phyloP scores from a whole-genome alignment of 2,888 invertebrate genomes.

The Scaptomyza cyrtandrae region DNA sequence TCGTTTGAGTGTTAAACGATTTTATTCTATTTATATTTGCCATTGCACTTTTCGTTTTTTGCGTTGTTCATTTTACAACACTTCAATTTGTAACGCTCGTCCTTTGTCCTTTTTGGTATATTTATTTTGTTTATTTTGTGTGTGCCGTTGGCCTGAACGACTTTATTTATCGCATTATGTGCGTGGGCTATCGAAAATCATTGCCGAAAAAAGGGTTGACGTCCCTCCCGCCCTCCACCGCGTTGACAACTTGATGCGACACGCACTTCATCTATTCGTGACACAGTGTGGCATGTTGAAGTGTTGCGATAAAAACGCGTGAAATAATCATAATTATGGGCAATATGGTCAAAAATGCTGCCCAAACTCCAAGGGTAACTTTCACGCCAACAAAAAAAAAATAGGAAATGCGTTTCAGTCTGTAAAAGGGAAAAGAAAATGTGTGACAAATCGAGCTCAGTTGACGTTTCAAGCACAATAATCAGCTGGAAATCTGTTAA shows the following conservation, averaged over 20 bases:
- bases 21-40: conserved; percentile 70
- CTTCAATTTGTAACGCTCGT: conserved; percentile 61
- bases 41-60: conserved; percentile 59
- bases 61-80: conserved; percentile 59
- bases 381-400: conserved; percentile 2
- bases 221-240: conserved; percentile 2
- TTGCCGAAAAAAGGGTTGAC: conserved; percentile 57
- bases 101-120: conserved; percentile 24
- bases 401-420: background rate
- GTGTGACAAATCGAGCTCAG: conserved; percentile 15
- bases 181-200: conserved; percentile 45
- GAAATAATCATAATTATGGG: conserved; percentile 59
- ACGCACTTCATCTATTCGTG: conserved; percentile 28
- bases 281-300: conserved; percentile 4
- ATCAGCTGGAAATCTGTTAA: conserved; percentile 15
- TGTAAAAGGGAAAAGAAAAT: conserved; percentile 1
- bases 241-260: conserved; percentile 54
- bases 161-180: conserved; percentile 67
- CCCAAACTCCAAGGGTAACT: conserved; percentile 24
- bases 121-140: conserved; percentile 10
- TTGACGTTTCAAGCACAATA: conserved; percentile 2
- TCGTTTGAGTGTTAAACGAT: conserved; percentile 70
- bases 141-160: conserved; percentile 37
- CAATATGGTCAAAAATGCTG: conserved; percentile 23
- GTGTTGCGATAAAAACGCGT: conserved; percentile 44